A percentile compares a stretch with the other conserved stretches of the same genome.
phyloP scores from a whole-genome alignment of 1,140 invertebrate species.

The Bombus pascuorum region DNA sequence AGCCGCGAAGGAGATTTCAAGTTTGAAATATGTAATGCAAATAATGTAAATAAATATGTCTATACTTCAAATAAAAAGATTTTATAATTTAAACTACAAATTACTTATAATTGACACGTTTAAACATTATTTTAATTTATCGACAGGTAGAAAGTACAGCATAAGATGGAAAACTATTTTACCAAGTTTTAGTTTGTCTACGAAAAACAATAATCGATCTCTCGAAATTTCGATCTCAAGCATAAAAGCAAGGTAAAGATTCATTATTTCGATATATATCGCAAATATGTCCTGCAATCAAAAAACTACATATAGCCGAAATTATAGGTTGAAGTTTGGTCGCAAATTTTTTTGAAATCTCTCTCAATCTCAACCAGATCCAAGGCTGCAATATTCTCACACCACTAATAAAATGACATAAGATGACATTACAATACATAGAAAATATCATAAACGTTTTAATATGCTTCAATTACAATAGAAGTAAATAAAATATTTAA shows the following conservation, averaged over 20 bases:
- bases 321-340: not conserved
- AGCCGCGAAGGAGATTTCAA: not conserved
- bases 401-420: not conserved
- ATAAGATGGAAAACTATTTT: not conserved
- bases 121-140: not conserved
- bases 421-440: too few species aligned
- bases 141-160: not conserved
- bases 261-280: not conserved
- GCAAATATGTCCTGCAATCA: not conserved
- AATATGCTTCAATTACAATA: not conserved
- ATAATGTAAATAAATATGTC: not conserved
- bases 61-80: not conserved
- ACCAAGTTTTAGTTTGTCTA: not conserved
- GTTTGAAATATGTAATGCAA: not conserved
- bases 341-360: not conserved
- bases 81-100: not conserved
- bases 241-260: not conserved
- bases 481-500: not conserved
- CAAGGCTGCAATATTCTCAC: not conserved
- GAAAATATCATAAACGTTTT: not conserved
- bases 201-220: not conserved
- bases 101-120: not conserved
- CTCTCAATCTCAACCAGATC: not conserved
- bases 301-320: not conserved
- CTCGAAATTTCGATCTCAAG: not conserved